phyloP scores from a whole-genome alignment of 2,797 vertebrate genomes.

The Clamator glandarius region DNA sequence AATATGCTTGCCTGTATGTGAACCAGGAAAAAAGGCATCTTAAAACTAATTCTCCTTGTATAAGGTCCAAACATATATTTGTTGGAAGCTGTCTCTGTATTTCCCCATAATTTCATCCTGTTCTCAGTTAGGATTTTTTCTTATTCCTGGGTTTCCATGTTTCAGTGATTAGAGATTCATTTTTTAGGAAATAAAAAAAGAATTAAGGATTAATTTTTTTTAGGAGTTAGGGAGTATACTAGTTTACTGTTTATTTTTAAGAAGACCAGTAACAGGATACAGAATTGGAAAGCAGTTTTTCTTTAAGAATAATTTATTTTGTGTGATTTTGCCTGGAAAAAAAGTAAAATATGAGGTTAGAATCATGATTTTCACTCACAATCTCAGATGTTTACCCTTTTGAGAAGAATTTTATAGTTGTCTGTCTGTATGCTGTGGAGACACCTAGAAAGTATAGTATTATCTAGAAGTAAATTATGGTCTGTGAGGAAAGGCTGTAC shows the following conservation, averaged over 20 bases:
- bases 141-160: not conserved
- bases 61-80: rapidly evolving
- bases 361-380: not conserved
- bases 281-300: not conserved
- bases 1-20: not conserved
- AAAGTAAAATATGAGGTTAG: not conserved
- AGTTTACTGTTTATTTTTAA: not conserved
- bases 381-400: not conserved
- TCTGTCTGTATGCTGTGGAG: not conserved
- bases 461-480: not conserved
- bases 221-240: not conserved
- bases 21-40: not conserved
- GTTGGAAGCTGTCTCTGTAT: rapidly evolving
- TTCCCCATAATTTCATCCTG: not conserved
- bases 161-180: not conserved
- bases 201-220: not conserved
- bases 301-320: not conserved
- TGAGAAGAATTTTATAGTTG: not conserved
- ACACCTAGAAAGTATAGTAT: not conserved
- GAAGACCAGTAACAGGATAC: not conserved
- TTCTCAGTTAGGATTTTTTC: not conserved
- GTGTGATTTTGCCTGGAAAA: not conserved
- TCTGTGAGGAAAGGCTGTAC: not conserved
- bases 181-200: not conserved
- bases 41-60: not conserved